A percentile compares a stretch with the other conserved stretches of the same genome.
Conservation (phyloP, 2,797 vertebrate species). For the Danio jaintianensis region DNA sequence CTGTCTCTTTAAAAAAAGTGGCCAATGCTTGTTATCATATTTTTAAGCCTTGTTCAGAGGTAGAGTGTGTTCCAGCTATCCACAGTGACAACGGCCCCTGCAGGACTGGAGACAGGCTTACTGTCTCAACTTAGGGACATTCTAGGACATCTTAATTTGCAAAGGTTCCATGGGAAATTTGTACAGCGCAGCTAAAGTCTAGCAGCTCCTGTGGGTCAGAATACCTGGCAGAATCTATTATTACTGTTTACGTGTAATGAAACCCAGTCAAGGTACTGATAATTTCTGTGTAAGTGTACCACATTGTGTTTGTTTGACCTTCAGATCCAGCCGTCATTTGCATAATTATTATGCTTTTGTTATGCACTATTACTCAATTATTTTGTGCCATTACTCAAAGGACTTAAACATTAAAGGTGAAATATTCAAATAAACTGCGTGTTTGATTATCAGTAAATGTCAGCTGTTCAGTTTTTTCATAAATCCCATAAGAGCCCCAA, state of each 20-base stretch:
- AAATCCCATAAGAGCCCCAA: not conserved
- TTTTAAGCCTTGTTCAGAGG: constrained; percentile 22
- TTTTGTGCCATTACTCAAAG: constrained; percentile 21
- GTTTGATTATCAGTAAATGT: constrained; percentile 20
- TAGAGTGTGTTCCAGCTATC: constrained; percentile 21
- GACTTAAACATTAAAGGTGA: constrained; percentile 3
- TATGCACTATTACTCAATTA: constrained; percentile 19
- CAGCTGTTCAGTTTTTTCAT: not conserved
- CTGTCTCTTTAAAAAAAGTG: too few relatives aligned
- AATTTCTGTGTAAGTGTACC: not conserved
- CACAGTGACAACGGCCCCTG: constrained; percentile 37
- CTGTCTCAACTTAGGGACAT: constrained; percentile 4
- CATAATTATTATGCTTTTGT: constrained; percentile 32
- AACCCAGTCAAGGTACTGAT: constrained; percentile 2
- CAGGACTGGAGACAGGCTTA: constrained; percentile 25
- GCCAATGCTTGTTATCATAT: not conserved
- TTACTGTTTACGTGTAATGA: constrained; percentile 5
- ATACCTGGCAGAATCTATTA: constrained; percentile 24
- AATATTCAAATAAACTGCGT: not conserved
- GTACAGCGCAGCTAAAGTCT: not conserved
- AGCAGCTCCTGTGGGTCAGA: constrained; percentile 13
- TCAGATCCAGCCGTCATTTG: constrained; percentile 20
- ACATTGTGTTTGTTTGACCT: constrained; percentile 30
- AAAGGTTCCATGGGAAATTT: constrained; percentile 29
- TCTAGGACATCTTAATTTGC: constrained; percentile 29